Conservation (phyloP, 2,797 vertebrate genomes). For the Crypturellus tataupa region DNA sequence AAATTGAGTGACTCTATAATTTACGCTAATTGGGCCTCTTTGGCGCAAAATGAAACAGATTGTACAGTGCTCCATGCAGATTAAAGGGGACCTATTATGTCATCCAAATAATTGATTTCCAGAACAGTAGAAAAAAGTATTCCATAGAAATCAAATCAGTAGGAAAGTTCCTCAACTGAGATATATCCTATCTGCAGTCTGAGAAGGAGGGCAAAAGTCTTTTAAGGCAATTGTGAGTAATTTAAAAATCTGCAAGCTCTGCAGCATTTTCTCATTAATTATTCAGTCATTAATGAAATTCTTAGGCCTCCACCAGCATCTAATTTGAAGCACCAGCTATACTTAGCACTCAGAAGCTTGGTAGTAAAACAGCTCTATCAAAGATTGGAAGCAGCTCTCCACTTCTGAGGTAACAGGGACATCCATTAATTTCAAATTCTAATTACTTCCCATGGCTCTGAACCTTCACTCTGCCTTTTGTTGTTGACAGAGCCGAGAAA, state of each 20-base stretch:
- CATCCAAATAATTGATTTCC: slow-evolving; percentile 38
- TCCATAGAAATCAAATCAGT: neutral
- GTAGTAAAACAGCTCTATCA: neutral
- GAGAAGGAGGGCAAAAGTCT: slow-evolving; percentile 30
- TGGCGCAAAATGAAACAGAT: slow-evolving; percentile 20
- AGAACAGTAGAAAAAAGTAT: neutral
- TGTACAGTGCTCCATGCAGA: neutral
- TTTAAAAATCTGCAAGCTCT: slow-evolving; percentile 31
- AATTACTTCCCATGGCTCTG: neutral
- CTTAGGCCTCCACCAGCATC: neutral
- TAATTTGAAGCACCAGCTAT: neutral
- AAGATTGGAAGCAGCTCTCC: slow-evolving; percentile 1
- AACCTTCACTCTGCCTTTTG: neutral
- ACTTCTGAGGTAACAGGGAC: neutral
- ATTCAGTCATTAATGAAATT: slow-evolving; percentile 52
- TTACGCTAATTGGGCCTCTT: neutral
- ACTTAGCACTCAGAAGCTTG: neutral
- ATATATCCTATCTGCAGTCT: neutral
- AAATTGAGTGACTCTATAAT: neutral
- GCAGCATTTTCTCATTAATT: slow-evolving; percentile 36
- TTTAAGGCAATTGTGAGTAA: slow-evolving; percentile 37
- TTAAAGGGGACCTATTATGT: slow-evolving; percentile 39
- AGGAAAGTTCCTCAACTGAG: slow-evolving; percentile 17
- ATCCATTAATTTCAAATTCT: slow-evolving; percentile 7
- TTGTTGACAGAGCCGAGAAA: neutral